A percentile compares a stretch with the other conserved stretches of the same genome.
These are phyloP conservation scores for Ptilonorhynchus violaceus DNA, from an alignment of 2,113 vertebrate species.

Conservation along the genomic window DNA sequence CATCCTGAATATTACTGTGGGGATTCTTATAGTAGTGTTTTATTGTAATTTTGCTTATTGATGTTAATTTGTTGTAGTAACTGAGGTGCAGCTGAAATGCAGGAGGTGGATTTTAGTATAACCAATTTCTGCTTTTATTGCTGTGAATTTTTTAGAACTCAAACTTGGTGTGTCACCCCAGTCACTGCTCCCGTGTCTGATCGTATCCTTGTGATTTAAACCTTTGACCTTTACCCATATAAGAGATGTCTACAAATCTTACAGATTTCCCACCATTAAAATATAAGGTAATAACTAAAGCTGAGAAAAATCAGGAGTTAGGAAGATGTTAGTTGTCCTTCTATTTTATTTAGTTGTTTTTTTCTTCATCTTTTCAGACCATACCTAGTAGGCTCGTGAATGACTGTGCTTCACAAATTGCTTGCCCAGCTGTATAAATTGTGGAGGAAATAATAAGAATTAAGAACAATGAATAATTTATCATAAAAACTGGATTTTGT, in stretches of 20 bases:
- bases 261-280: neutral
- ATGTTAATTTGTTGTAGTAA: neutral
- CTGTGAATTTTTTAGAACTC: neutral
- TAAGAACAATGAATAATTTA: constrained; percentile 45
- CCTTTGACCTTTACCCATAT: neutral
- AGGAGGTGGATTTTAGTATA: neutral
- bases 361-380: neutral
- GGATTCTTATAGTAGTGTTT: neutral
- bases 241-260: neutral
- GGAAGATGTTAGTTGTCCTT: neutral
- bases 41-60: neutral
- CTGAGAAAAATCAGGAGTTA: neutral
- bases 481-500: constrained; percentile 46
- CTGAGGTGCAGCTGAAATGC: neutral
- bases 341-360: neutral
- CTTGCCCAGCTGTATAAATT: constrained; percentile 8
- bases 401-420: neutral
- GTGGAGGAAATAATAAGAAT: constrained; percentile 47
- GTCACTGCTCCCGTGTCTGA: neutral
- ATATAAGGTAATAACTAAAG: neutral
- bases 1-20: neutral
- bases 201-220: neutral
- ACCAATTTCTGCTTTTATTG: neutral
- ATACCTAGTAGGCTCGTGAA: neutral
- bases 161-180: neutral